Base-by-base conservation (phyloP, 1,140 invertebrate species). In the Drosophila neocordata region DNA sequence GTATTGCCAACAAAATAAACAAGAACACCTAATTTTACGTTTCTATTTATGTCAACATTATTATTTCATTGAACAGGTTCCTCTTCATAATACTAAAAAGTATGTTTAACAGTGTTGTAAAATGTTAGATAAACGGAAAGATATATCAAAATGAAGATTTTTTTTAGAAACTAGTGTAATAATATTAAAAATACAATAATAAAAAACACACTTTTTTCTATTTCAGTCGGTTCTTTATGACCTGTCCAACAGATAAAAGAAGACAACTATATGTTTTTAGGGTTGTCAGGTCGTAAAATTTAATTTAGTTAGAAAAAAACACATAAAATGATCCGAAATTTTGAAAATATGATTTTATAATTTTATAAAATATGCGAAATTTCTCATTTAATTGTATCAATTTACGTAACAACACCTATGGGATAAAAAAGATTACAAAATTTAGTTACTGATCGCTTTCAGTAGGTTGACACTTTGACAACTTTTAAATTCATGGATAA, bases 201-300 rank as follows among this genome's bases (percentile, higher is more conserved):
- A 11, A 11, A 20, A 11, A 20, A 48, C 3, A 18, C 8, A 11
- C 11, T 1, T 2, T 20, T 20, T 20, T 0, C 20, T 20, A 31
- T 1, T 9, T 11, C 41, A 48, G 4, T 85, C 68, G 60, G 20
- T 18, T 41, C 68, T 53, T 65, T 22, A 65, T 15, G 65, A 34
- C 11, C 34, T 11, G 22, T 13, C 2, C 8, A 9, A 24, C 1
- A 65, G 80, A 53, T 48, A 13, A 58, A 84, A 62, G 37, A 69
- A 63, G 82, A 80, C 18, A 34, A 64, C 77, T 12, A 22, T 48
- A 6, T 57, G 20, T 0, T 3, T 20, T 6, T 35, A 84, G 77
- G 53, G 77, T 73, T 84, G 73, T 20, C 81, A 57, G 51, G 41
- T 1, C 7, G 4, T 7, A 3, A 20, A 44, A 8, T n/a, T 18